Conservation (phyloP, 2,797 vertebrate species). For the Merluccius polli region DNA sequence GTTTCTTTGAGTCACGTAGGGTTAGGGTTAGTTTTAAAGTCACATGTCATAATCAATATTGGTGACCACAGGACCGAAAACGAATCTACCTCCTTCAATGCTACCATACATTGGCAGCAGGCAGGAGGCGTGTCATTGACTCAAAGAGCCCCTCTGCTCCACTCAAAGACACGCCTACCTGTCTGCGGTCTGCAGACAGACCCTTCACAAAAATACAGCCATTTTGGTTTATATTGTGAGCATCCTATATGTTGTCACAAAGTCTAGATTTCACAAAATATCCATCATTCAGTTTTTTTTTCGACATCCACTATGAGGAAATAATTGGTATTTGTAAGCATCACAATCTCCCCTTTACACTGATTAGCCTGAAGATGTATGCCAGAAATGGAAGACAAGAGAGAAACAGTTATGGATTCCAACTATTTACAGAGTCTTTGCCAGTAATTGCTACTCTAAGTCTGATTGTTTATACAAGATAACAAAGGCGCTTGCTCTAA, state of each 20-base stretch:
- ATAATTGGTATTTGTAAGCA: not conserved
- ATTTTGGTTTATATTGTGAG: not conserved
- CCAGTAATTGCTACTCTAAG: not conserved
- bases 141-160: too few species aligned
- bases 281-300: too few species aligned
- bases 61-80: too few species aligned
- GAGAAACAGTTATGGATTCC: not conserved
- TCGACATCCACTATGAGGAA: not conserved
- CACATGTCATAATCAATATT: too few species aligned
- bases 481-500: not conserved
- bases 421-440: conserved; percentile 3
- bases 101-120: too few species aligned
- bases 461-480: not conserved
- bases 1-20: too few species aligned
- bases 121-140: too few species aligned
- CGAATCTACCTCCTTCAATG: too few species aligned
- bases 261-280: not conserved
- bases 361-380: not conserved
- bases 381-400: not conserved
- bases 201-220: not conserved
- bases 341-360: not conserved
- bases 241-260: not conserved
- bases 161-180: too few species aligned
- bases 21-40: too few species aligned
- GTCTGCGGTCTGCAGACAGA: too few species aligned